Percentiles rank a stretch among this genome's conserved stretches.
These are phyloP conservation scores for Danionella cerebrum DNA, from an alignment of 2,113 vertebrate species.

Conservation along the genomic window DNA sequence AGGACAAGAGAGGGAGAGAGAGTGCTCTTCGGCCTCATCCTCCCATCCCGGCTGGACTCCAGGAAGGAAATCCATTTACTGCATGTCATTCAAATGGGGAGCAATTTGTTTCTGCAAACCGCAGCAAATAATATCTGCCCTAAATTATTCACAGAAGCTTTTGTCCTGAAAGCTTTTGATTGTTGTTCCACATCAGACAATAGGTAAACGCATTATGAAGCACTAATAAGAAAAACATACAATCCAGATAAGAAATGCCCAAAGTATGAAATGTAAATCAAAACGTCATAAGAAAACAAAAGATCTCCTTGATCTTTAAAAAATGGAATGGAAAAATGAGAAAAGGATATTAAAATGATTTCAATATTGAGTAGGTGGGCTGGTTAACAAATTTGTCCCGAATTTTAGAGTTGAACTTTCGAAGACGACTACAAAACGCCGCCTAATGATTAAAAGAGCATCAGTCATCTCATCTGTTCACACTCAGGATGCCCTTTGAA, in stretches of 20 bases:
- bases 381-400: no score
- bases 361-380: no score
- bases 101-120: slow-evolving; percentile 63
- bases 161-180: slow-evolving; percentile 78
- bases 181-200: slow-evolving; percentile 64
- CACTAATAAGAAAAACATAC: slow-evolving; percentile 43
- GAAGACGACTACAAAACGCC: neutral
- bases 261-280: neutral
- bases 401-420: no score
- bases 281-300: no score
- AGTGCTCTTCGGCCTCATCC: slow-evolving; percentile 40
- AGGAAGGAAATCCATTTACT: slow-evolving; percentile 81
- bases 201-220: slow-evolving; percentile 47
- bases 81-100: slow-evolving; percentile 73
- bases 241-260: neutral
- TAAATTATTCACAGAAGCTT: slow-evolving; percentile 92
- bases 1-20: slow-evolving; percentile 50
- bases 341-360: no score
- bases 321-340: no score
- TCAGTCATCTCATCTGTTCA: neutral
- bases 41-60: slow-evolving; percentile 52
- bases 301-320: no score
- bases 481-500: neutral
- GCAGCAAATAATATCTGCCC: slow-evolving; percentile 71
- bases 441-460: neutral